A percentile compares a stretch with the other conserved stretches of the same genome.
Evolutionary conservation across 2,797 vertebrate species (phyloP).

Genomic region (Coreius guichenoti): DNA sequence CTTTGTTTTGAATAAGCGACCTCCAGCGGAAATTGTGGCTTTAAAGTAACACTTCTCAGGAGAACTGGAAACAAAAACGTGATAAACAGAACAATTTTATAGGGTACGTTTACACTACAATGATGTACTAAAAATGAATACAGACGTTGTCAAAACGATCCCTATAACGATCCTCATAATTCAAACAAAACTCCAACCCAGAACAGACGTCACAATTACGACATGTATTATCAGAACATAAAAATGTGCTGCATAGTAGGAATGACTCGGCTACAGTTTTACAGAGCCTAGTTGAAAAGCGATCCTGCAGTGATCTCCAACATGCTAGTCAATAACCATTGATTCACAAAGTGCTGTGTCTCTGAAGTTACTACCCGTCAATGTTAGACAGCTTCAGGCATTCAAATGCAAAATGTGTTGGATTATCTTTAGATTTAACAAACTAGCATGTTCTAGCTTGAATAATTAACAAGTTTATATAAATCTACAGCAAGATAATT

Average conservation of each 20-base stretch:
- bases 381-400: neutral
- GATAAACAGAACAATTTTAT: no score
- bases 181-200: neutral
- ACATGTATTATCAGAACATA: neutral
- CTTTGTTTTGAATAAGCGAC: no score
- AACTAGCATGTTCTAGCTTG: neutral
- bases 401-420: conserved; percentile 25
- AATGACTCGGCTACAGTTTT: neutral
- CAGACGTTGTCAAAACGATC: no score
- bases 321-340: conserved; percentile 16
- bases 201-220: neutral
- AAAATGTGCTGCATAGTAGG: neutral
- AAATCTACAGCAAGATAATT: neutral
- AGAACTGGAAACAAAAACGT: no score
- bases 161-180: neutral
- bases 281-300: neutral
- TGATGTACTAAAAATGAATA: no score
- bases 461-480: neutral
- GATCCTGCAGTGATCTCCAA: neutral
- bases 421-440: conserved; percentile 19
- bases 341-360: conserved; percentile 8
- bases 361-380: neutral
- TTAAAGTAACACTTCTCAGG: no score
- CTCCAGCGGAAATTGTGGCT: no score
- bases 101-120: no score